Base-by-base conservation (phyloP, 2,888 invertebrate genomes). In the Spisula subtruncata region DNA sequence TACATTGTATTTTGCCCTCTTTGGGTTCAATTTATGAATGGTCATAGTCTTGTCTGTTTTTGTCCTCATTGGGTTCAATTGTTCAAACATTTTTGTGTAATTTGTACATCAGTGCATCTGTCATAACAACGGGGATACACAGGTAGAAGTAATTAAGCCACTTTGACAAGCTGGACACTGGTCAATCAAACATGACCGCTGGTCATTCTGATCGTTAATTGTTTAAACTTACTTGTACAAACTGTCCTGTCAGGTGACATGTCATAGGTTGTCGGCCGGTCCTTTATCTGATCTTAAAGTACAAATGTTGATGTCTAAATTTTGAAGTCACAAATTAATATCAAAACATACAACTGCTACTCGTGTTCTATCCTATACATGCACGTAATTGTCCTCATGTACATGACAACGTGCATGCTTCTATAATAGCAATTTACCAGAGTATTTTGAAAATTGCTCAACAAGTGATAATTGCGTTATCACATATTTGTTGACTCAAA, bases 151-250 rank as follows among this genome's bases (percentile, higher is more conserved):
- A 85, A 79, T 85, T 79, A 85, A 85, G 79, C 54, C 25, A 80
- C 41, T 85, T 80, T 85, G 85, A 85, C 85, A 85, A 20, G n/a
- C 56, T 80, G 85, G 80, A 80, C 85, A 80, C 6, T 80, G 85
- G 79, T 85, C 54, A 32, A 29, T 51, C 32, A 85, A 80, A 79
- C 56, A 85, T 85, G 79, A 85, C 85, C 85, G 41, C 5, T 56
- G 54, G 80, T 54, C 80, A 79, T 54, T 80, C 5, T 20, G 79
- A 80, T 85, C 80, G 41, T 32, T 35, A 35, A 56, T 79, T 81
- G 81, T 48, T 32, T 25, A 32, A 75, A 8, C 14, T 71, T 60
- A n/a, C 71, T 71, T 32, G 14, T 16, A 32, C 29, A 29, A 75
- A 32, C 32, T 16, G 35, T 35, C 60, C 2, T 25, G 10, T 66